These are phyloP conservation scores for Scolopax rusticola DNA, from an alignment of 2,797 vertebrate genomes.

Conservation along the genomic window DNA sequence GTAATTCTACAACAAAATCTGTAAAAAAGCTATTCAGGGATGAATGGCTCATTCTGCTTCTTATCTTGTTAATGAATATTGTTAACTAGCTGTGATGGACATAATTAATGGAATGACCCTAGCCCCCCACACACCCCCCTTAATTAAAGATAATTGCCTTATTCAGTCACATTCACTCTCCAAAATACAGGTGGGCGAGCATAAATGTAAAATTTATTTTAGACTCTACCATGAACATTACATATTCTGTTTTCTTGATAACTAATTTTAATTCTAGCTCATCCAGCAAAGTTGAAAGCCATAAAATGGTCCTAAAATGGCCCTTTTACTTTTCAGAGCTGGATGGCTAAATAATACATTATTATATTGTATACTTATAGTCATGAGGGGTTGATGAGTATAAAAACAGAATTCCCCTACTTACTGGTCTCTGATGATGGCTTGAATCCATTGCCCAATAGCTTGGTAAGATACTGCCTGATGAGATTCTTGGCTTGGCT, in stretches of 20 bases:
- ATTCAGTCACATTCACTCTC: slow-evolving; percentile 4
- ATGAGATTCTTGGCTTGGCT: not conserved
- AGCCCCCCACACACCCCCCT: not conserved
- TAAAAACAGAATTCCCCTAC: not conserved
- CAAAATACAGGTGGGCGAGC: not conserved
- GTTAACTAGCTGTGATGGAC: slow-evolving; percentile 59
- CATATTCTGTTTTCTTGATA: slow-evolving; percentile 4
- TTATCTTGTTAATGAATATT: slow-evolving; percentile 62
- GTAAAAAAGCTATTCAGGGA: not conserved
- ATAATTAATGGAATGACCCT: slow-evolving; percentile 48
- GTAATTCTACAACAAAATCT: slow-evolving; percentile 14
- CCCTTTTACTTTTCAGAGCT: not conserved
- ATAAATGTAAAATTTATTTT: slow-evolving; percentile 23
- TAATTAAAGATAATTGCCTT: slow-evolving; percentile 33
- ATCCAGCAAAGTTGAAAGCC: not conserved
- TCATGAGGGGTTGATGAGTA: not conserved
- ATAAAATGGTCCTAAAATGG: not conserved
- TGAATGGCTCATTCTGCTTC: slow-evolving; percentile 25
- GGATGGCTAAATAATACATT: not conserved
- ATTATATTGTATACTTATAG: not conserved
- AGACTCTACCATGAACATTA: not conserved
- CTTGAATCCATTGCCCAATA: not conserved
- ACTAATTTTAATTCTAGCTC: not conserved
- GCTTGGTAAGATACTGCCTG: not conserved
- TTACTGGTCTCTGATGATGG: not conserved